A percentile compares a stretch with the other conserved stretches of the same genome.
Conservation (phyloP, 1,140 invertebrate species). For the Octopus bimaculoides region DNA sequence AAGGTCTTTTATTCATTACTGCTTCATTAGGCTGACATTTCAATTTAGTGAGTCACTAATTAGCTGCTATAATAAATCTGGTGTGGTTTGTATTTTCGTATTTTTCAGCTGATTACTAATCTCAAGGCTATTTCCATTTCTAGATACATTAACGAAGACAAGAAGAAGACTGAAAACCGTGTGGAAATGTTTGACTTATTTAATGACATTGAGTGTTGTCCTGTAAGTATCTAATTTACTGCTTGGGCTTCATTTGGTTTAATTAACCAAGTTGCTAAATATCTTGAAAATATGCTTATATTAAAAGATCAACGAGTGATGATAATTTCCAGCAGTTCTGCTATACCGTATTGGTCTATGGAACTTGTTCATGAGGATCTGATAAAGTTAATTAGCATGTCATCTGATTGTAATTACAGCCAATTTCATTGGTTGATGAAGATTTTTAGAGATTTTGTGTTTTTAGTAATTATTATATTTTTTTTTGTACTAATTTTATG, state of each 20-base stretch:
- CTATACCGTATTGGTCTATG: neutral
- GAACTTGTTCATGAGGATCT: neutral
- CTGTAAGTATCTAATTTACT: slow-evolving; percentile 63
- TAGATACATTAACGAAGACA: slow-evolving; percentile 92
- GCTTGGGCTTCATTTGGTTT: no score
- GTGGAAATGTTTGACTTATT: slow-evolving; percentile 95
- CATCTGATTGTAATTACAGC: neutral
- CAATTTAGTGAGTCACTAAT: no score
- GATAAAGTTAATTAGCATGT: neutral
- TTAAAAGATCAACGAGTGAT: neutral
- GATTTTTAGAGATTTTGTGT: neutral
- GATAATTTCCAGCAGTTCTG: neutral
- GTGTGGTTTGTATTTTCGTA: neutral
- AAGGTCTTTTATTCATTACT: no score
- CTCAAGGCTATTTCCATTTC: slow-evolving; percentile 17
- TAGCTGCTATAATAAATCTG: no score
- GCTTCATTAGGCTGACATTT: no score
- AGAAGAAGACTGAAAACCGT: slow-evolving; percentile 90
- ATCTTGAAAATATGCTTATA: no score
- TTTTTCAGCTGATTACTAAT: neutral
- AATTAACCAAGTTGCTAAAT: no score
- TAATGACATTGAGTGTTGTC: slow-evolving; percentile 96
- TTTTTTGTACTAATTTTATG: neutral
- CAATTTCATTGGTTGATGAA: neutral
- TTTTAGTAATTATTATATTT: neutral